Evolutionary conservation across 2,113 vertebrate species (phyloP).

Genomic region (Istiophorus platypterus): DNA sequence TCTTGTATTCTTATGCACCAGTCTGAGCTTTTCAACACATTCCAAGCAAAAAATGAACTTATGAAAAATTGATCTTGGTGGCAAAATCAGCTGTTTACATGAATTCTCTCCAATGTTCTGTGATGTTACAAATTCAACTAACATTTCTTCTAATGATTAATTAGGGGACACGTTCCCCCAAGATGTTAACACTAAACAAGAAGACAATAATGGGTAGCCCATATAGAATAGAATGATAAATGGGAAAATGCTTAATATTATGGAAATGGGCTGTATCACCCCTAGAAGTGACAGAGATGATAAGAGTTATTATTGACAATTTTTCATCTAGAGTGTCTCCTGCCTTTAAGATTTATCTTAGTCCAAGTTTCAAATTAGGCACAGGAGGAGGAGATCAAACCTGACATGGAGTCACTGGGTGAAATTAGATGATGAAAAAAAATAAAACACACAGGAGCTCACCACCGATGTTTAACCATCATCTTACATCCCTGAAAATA

Average conservation of each 20-base stretch:
- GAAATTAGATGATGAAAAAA: neutral
- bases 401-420: too few relatives aligned
- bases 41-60: constrained; percentile 44
- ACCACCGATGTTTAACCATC: neutral
- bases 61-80: constrained; percentile 54
- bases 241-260: constrained; percentile 14
- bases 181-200: constrained; percentile 49
- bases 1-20: constrained; percentile 55
- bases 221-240: constrained; percentile 35
- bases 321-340: constrained; percentile 1
- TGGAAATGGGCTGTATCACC: constrained; percentile 24
- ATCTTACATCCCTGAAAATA: neutral
- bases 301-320: neutral
- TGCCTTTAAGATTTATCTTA: neutral
- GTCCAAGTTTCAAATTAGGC: neutral
- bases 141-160: constrained; percentile 51
- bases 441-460: neutral
- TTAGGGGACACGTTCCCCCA: constrained; percentile 50
- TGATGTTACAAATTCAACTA: constrained; percentile 43
- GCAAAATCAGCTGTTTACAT: constrained; percentile 64
- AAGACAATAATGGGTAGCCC: constrained; percentile 36
- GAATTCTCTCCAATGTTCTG: constrained; percentile 18
- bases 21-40: constrained; percentile 42
- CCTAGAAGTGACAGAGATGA: constrained; percentile 1
- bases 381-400: neutral